phyloP scores from a whole-genome alignment of 1,140 invertebrate species.

The Elymnias hypermnestra region DNA sequence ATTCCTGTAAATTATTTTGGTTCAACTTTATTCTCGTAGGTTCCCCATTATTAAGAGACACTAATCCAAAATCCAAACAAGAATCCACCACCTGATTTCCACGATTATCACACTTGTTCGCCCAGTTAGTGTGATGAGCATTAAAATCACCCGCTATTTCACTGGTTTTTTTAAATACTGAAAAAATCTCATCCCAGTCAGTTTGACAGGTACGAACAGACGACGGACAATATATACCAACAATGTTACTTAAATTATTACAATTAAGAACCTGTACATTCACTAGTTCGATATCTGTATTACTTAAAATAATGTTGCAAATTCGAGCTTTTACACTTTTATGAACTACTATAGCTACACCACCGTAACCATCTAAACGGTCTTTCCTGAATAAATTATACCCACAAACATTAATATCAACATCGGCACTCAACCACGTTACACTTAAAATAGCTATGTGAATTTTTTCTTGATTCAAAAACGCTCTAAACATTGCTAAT shows the following conservation, averaged over 20 bases:
- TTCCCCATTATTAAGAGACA: not conserved
- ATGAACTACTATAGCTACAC: too few species aligned
- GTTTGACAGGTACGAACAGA: not conserved
- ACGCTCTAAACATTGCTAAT: too few species aligned
- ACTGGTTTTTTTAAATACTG: not conserved
- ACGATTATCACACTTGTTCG: not conserved
- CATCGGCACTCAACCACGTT: too few species aligned
- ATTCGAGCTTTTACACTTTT: too few species aligned
- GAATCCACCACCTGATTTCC: not conserved
- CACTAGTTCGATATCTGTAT: too few species aligned
- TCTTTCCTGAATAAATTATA: too few species aligned
- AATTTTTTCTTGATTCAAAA: too few species aligned
- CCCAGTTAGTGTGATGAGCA: not conserved
- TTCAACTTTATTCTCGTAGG: not conserved
- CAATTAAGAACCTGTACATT: not conserved
- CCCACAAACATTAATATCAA: too few species aligned
- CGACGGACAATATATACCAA: not conserved
- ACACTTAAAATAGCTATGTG: too few species aligned
- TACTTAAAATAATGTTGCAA: too few species aligned
- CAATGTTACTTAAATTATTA: not conserved
- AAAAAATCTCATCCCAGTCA: conserved; percentile 1
- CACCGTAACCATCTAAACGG: too few species aligned
- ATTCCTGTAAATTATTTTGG: not conserved
- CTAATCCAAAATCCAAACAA: not conserved
- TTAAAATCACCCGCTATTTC: not conserved